These are phyloP conservation scores for Sebastiscus albofasciatus DNA, from an alignment of 2,797 vertebrate genomes.

Conservation along the genomic window DNA sequence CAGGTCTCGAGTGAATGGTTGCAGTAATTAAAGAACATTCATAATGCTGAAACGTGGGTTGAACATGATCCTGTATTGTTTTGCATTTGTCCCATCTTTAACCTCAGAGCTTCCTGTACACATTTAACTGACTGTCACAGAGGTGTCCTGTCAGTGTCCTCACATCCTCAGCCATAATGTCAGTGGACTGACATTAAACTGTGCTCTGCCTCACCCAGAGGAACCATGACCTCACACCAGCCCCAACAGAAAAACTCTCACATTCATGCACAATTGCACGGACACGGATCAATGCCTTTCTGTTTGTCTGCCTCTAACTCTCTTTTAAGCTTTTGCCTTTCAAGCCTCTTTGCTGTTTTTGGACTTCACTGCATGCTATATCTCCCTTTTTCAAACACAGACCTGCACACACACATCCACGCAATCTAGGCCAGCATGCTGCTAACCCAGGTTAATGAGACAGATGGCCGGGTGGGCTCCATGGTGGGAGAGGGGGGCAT, in stretches of 20 bases:
- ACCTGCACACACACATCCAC: neutral
- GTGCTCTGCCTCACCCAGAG: neutral
- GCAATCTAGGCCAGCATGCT: neutral
- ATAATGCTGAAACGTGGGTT: neutral
- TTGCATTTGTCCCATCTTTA: neutral
- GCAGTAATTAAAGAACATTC: neutral
- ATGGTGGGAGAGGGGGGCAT: conserved; percentile 15
- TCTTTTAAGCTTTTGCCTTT: neutral
- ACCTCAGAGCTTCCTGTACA: neutral
- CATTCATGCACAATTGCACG: conserved; percentile 38
- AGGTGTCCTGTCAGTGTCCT: conserved; percentile 15
- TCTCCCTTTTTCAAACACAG: conserved; percentile 1
- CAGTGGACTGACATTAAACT: conserved; percentile 29
- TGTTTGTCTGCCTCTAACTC: neutral
- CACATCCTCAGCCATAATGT: neutral
- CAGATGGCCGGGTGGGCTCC: conserved; percentile 66
- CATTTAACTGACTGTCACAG: neutral
- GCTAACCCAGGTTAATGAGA: conserved; percentile 52
- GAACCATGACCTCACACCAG: conserved; percentile 12
- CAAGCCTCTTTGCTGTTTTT: neutral
- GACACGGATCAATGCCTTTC: conserved; percentile 23
- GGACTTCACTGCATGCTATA: neutral
- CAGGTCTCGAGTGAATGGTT: neutral
- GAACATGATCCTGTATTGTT: neutral
- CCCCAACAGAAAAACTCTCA: conserved; percentile 33